These are phyloP conservation scores for Craseonycteris thonglongyai DNA, from an alignment of 2,113 vertebrate species.

Conservation along the genomic window DNA sequence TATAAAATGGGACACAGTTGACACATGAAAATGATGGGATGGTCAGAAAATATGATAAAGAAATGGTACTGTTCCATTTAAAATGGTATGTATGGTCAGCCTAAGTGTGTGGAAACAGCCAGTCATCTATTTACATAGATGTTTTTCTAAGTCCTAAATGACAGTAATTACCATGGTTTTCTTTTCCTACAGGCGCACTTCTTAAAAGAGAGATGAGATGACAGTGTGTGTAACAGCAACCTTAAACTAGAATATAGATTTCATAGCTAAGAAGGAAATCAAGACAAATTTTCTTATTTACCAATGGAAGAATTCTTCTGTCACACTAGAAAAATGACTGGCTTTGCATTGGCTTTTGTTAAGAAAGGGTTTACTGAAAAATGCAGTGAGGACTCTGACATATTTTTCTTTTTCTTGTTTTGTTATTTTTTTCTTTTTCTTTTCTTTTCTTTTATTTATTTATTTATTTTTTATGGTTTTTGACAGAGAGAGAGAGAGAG, in stretches of 20 bases:
- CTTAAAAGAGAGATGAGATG: slow-evolving; percentile 94
- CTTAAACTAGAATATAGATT: slow-evolving; percentile 90
- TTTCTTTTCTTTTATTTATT: too few relatives aligned
- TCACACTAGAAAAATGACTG: not conserved
- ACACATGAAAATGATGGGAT: too few relatives aligned
- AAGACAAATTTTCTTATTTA: slow-evolving; percentile 84
- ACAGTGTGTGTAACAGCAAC: slow-evolving; percentile 93
- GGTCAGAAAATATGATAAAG: too few relatives aligned
- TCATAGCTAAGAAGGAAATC: slow-evolving; percentile 85
- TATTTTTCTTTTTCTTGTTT: not conserved
- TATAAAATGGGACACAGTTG: too few relatives aligned
- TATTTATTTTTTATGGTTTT: too few relatives aligned
- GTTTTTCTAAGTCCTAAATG: not conserved
- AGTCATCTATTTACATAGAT: not conserved
- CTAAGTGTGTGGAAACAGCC: not conserved
- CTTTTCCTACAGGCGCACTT: slow-evolving; percentile 88
- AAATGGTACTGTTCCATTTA: too few relatives aligned
- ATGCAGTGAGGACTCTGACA: not conserved
- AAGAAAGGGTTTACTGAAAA: not conserved
- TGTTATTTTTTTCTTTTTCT: too few relatives aligned
- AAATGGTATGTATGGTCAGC: too few relatives aligned
- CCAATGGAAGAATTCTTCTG: slow-evolving; percentile 81
- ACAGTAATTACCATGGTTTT: slow-evolving; percentile 18
- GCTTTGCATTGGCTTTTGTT: not conserved
- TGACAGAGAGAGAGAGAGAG: too few relatives aligned